Evolutionary conservation across 2,888 invertebrate genomes (phyloP).

Genomic region (Sesamia inferens): DNA sequence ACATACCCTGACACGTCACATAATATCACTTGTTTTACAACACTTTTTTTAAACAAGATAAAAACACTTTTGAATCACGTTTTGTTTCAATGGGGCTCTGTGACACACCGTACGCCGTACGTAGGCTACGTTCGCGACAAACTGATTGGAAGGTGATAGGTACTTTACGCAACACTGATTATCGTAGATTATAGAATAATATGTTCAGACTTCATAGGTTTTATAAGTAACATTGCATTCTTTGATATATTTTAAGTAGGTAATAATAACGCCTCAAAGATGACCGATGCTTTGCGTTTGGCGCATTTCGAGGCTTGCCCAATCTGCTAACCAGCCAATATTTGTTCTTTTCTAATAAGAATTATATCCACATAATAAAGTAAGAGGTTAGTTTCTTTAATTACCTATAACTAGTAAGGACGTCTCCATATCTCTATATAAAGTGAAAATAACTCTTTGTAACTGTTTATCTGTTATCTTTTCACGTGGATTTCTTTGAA

Average conservation of each 20-base stretch:
- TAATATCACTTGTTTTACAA: conserved; percentile 7
- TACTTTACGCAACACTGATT: conserved; percentile 50
- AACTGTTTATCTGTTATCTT: background rate
- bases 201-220: background rate
- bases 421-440: too few species aligned
- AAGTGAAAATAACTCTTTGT: background rate
- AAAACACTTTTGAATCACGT: background rate
- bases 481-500: background rate
- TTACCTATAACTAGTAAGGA: background rate
- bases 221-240: background rate
- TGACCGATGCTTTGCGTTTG: background rate
- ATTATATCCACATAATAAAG: background rate
- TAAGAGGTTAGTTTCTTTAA: background rate
- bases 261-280: too few species aligned
- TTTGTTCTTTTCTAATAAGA: background rate
- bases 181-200: conserved; percentile 20
- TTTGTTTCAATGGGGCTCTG: background rate
- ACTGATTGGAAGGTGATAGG: conserved; percentile 54
- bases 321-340: background rate
- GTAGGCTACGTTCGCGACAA: background rate
- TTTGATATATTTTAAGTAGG: background rate
- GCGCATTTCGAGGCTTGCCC: background rate
- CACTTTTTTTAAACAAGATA: background rate
- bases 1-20: conserved; percentile 43
- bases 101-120: background rate